phyloP scores from a whole-genome alignment of 2,888 invertebrate species.

The Masnerella sp. region DNA sequence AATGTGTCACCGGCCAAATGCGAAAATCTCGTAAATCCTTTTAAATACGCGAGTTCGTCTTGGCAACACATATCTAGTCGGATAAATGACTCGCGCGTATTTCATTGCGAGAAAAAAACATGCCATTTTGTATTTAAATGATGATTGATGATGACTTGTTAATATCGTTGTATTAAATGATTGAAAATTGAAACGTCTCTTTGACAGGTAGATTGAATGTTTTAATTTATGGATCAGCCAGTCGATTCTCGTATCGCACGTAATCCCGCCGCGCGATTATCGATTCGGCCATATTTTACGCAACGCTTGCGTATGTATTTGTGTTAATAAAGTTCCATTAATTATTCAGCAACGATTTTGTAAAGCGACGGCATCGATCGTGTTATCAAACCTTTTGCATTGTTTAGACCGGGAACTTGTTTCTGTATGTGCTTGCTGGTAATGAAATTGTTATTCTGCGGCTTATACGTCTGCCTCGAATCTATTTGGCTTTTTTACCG shows the following conservation, averaged over 20 bases:
- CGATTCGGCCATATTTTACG: constrained; percentile 35
- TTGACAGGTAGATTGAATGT: constrained; percentile 43
- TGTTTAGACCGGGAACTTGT: constrained; percentile 1
- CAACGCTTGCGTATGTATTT: constrained; percentile 41
- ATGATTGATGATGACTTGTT: constrained; percentile 48
- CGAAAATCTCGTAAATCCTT: constrained; percentile 52
- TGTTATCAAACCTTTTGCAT: constrained; percentile 6
- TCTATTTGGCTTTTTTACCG: constrained; percentile 5
- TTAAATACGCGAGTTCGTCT: constrained; percentile 9
- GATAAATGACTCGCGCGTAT: constrained; percentile 22
- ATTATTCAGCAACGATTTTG: constrained; percentile 24
- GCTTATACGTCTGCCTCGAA: too few relatives aligned
- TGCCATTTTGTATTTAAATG: constrained; percentile 31
- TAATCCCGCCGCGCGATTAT: constrained; percentile 21
- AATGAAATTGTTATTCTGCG: constrained; percentile 16
- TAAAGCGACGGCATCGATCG: constrained; percentile 14
- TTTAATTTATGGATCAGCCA: constrained; percentile 46
- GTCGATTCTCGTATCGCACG: constrained; percentile 24
- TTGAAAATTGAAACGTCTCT: constrained; percentile 51
- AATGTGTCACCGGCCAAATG: constrained; percentile 47
- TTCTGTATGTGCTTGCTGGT: background rate
- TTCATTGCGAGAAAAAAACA: constrained; percentile 1
- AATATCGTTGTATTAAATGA: constrained; percentile 40
- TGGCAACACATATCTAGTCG: constrained; percentile 10
- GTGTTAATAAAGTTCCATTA: constrained; percentile 35